These are phyloP conservation scores for Xanthorhoe spadicearia DNA, from an alignment of 2,888 invertebrate genomes.

Conservation along the genomic window DNA sequence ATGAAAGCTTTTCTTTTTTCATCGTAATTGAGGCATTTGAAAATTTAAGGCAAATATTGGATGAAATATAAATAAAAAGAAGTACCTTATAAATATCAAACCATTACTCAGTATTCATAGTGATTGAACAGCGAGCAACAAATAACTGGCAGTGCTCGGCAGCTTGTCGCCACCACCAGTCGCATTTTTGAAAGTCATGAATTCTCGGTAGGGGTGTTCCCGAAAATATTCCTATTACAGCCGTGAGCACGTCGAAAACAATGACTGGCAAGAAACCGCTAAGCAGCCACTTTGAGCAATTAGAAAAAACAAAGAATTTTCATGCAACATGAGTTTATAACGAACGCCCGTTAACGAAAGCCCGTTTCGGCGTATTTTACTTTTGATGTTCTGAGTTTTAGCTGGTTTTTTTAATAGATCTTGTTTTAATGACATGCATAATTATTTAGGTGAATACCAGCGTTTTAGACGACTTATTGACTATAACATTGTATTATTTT, in stretches of 20 bases:
- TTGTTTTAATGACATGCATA: neutral
- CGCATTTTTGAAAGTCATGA: conserved; percentile 73
- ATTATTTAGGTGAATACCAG: neutral
- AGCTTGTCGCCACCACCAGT: conserved; percentile 57
- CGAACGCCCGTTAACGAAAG: conserved; percentile 37
- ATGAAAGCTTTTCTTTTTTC: conserved; percentile 1
- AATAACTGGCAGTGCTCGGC: conserved; percentile 52
- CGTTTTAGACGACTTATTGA: neutral
- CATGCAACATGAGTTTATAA: conserved; percentile 63
- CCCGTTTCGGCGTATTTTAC: neutral
- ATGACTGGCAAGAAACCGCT: conserved; percentile 77
- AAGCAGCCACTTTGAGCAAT: conserved; percentile 82
- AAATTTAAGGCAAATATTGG: neutral
- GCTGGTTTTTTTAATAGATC: neutral
- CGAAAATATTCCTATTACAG: conserved; percentile 77
- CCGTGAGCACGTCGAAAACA: conserved; percentile 76
- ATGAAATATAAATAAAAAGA: too few relatives aligned
- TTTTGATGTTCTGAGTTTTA: conserved; percentile 3
- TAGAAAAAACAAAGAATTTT: conserved; percentile 83
- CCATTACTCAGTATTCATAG: conserved; percentile 36
- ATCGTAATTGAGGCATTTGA: neutral
- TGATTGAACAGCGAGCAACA: conserved; percentile 34
- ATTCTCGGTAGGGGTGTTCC: conserved; percentile 66
- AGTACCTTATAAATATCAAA: too few relatives aligned
- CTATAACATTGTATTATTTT: too few relatives aligned